Evolutionary conservation across 2,113 vertebrate genomes (phyloP).

Genomic region (Emydocephalus ijimae): DNA sequence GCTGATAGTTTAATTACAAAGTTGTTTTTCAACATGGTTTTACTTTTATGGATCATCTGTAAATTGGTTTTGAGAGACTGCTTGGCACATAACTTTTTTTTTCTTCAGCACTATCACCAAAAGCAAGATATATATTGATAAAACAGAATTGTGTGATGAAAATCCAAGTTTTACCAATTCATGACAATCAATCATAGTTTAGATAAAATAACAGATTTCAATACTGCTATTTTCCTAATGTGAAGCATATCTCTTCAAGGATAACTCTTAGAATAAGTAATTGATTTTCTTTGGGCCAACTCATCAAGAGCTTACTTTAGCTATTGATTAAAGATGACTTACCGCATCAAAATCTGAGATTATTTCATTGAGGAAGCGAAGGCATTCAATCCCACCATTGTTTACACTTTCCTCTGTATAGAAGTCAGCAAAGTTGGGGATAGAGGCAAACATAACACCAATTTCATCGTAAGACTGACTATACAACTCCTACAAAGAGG

Average conservation of each 20-base stretch:
- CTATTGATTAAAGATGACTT: constrained; percentile 50
- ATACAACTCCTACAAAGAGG: constrained; percentile 85
- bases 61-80: neutral
- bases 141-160: neutral
- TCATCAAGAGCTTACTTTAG: neutral
- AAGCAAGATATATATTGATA: neutral
- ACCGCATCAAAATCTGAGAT: constrained; percentile 97
- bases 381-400: constrained; percentile 92
- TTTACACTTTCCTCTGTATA: constrained; percentile 98
- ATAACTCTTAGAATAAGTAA: neutral
- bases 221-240: neutral
- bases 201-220: neutral
- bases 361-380: constrained; percentile 97
- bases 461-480: constrained; percentile 96
- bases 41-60: neutral
- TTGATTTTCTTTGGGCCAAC: neutral
- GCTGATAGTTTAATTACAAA: neutral
- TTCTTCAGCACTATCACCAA: neutral
- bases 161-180: neutral
- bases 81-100: neutral
- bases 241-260: neutral
- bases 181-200: neutral
- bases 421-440: constrained; percentile 96
- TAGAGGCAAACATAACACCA: constrained; percentile 97
- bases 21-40: neutral